Evolutionary conservation across 2,113 vertebrate genomes (phyloP).

Genomic region (western clawed frog (Xenopus tropicalis)): DNA sequence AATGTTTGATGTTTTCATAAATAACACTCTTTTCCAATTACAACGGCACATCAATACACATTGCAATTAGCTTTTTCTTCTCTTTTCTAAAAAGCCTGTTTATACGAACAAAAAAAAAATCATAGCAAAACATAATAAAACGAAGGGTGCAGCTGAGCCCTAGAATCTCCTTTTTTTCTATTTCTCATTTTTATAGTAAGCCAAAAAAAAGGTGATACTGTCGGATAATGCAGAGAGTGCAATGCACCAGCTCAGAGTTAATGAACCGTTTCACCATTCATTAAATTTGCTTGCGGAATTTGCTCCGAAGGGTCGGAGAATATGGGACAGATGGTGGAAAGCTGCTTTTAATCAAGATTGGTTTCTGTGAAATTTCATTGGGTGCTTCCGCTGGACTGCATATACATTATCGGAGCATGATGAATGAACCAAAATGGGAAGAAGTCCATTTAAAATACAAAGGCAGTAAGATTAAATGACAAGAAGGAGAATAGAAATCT

Average conservation of each 20-base stretch:
- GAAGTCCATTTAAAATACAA: too few species aligned
- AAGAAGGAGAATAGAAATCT: too few species aligned
- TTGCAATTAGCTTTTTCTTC: constrained; percentile 18
- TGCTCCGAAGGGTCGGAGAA: constrained; percentile 5
- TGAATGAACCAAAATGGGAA: too few species aligned
- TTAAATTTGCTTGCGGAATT: constrained; percentile 34
- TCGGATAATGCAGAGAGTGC: constrained; percentile 2
- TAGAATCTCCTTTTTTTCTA: background rate
- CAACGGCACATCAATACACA: background rate
- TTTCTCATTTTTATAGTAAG: background rate
- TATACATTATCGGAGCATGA: background rate
- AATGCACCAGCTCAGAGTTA: constrained; percentile 31
- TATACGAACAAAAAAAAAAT: background rate
- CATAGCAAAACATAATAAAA: background rate
- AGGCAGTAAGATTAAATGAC: too few species aligned
- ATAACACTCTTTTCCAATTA: constrained; percentile 30
- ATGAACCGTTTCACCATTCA: constrained; percentile 35
- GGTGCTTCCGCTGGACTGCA: background rate
- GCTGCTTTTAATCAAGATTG: background rate
- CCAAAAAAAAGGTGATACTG: constrained; percentile 9
- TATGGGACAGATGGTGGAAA: constrained; percentile 10
- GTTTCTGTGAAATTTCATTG: constrained; percentile 4
- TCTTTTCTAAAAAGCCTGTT: background rate
- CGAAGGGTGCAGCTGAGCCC: background rate
- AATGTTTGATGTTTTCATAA: constrained; percentile 28